These are phyloP conservation scores for Darevskia nairensis DNA, from an alignment of 2,797 vertebrate species.

Conservation along the genomic window DNA sequence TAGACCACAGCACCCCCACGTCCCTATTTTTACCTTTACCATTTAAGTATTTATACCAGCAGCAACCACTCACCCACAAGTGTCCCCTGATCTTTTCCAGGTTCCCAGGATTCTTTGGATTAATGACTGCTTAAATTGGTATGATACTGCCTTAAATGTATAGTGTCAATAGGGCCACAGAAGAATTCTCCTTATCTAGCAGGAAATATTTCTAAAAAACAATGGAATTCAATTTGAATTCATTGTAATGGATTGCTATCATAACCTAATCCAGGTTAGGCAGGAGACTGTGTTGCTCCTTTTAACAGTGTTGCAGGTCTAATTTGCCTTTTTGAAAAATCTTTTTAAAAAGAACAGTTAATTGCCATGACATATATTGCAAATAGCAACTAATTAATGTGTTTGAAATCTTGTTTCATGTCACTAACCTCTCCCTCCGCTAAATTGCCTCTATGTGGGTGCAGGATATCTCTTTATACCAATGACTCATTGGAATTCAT, in stretches of 20 bases:
- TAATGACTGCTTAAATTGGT: neutral
- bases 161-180: neutral
- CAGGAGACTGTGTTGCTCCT: neutral
- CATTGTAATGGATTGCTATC: neutral
- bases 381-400: slow-evolving; percentile 53
- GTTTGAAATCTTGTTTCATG: slow-evolving; percentile 48
- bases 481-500: neutral
- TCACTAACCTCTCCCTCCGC: slow-evolving; percentile 53
- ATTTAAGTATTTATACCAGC: too few relatives aligned
- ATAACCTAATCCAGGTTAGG: neutral
- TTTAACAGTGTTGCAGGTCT: neutral
- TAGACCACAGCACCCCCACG: too few relatives aligned
- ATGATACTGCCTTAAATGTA: too few relatives aligned
- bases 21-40: too few relatives aligned
- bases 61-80: too few relatives aligned
- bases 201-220: neutral
- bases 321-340: neutral
- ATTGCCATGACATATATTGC: slow-evolving; percentile 10
- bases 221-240: too few relatives aligned
- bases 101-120: too few relatives aligned
- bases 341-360: neutral
- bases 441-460: slow-evolving; percentile 58
- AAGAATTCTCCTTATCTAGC: slow-evolving; percentile 27
- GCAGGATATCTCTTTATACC: slow-evolving; percentile 59
- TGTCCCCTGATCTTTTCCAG: too few relatives aligned